Conservation (phyloP, 2,797 vertebrate species). For the Molossus alvarezi region DNA sequence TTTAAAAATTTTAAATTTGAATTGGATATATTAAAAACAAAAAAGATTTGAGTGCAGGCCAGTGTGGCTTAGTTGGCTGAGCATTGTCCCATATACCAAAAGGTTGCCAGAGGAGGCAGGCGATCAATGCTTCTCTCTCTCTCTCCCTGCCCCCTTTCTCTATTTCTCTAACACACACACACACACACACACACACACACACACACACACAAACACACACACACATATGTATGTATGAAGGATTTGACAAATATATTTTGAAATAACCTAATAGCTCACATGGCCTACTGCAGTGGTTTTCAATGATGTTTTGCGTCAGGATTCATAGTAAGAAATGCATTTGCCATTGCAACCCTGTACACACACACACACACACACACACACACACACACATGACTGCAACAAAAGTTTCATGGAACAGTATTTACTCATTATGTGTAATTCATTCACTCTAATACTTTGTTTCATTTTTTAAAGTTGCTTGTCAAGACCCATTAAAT, state of each 20-base stretch:
- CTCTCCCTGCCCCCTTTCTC: fast-evolving
- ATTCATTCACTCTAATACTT: background rate
- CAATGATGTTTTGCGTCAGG: background rate
- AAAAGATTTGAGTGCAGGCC: background rate
- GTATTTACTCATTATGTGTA: background rate
- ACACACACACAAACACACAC: too few species aligned
- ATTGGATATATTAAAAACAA: background rate
- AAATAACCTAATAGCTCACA: background rate
- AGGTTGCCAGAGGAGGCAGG: background rate
- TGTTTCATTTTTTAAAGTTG: slow-evolving; percentile 40
- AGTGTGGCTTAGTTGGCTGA: background rate
- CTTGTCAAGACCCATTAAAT: slow-evolving; percentile 48
- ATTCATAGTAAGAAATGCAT: background rate
- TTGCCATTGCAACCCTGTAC: background rate
- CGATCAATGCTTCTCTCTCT: background rate
- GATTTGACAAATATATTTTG: slow-evolving; percentile 11
- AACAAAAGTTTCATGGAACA: background rate
- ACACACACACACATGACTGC: background rate
- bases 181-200: too few species aligned
- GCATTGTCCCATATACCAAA: background rate
- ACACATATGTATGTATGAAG: too few species aligned
- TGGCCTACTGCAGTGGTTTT: background rate
- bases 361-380: too few species aligned
- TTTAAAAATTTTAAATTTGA: slow-evolving; percentile 32
- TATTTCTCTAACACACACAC: too few species aligned